Evolutionary conservation across 2,888 invertebrate genomes (phyloP), one percentile per base, ranked within the genome.

Genomic region (Anoncus sp.): DNA sequence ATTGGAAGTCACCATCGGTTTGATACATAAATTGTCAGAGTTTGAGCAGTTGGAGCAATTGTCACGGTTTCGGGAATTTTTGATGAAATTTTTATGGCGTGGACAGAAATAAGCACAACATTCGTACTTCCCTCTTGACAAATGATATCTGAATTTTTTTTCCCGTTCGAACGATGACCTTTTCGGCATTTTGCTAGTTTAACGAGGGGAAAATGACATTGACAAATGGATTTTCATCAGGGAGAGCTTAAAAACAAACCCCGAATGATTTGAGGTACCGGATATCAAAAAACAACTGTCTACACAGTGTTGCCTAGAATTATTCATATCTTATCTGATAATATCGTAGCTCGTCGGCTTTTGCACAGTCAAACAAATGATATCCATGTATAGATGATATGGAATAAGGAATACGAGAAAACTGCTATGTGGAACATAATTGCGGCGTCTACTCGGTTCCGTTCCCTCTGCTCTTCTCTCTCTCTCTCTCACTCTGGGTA

Each of bases 381-480:
- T 31, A 31, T 31, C 3, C 7, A 31, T 31, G 4, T 31, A 31
- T 31, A 31, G 31, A 12, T 20, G 49, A 49, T 49, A 49, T 49
- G 18, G 63, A 47, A 20, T 47, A 31, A 31, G 7, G 24, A 31
- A 63, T 49, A 22, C 12, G 47, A 7, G 63, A 47, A 18, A 35
- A n/a, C n/a, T 35, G 38, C 35, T 20, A 27, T 31, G 31, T 51
- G 65, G 35, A 16, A 65, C 38, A 27, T 38, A 65, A 49, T 51
- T 65, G 51, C 16, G 65, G 51, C 38, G 49, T 38, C 35, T 38
- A 51, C 51, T 49, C 49, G 65, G 18, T n/a, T 22, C 22, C 20
- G 20, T 49, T 31, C 31, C 7, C 31, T 31, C 31, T 31, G 4
- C 7, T 7, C 7, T 7, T 31, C 31, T 31, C 31, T 31, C 31